Evolutionary conservation across 2,888 invertebrate genomes (phyloP), one percentile per base, ranked within the genome.

Genomic region (Apamea anceps): DNA sequence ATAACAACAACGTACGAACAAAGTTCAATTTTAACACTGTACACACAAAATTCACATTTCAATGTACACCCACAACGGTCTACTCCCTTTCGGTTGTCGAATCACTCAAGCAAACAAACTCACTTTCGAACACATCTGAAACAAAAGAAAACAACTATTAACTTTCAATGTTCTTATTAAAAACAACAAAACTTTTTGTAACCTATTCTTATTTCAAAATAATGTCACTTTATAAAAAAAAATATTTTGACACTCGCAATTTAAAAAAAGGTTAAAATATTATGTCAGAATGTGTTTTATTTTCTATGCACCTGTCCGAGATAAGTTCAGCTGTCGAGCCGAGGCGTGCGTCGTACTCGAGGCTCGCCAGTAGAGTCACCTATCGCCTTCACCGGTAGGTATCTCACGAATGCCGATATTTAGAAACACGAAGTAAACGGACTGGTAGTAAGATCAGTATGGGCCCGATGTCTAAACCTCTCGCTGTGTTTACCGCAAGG

Each of bases 1-100:
- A 92, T 91, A 93, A 93, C 91, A 92, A 92, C 90, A 89, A 89
- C 92, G 91, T 93, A 93, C 92, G 90, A 92, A 91, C 93, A 88
- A 94, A 93, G 90, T 94, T 94, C 91, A 90, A 95, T 93, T 95
- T 93, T 94, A 95, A 92, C 96, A 96, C 95, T 91, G 89, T 89
- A 83, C 91, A 92, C 96, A 95, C 95, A 95, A 91, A 93, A 96
- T 95, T 96, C 96, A 96, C 96, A 96, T 96, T 95, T 95, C 96
- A 94, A 93, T 94, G 91, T 94, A 94, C 94, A 91, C 91, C 87
- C 81, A 83, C 89, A 89, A 89, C 87, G 86, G 88, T 87, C 85
- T 89, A 88, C 90, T 92, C 90, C 90, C 84, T 87, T 91, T 90
- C 89, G 89, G 88, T 91, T 91, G 92, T 92, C 90, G 91, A 93